phyloP scores from a whole-genome alignment of 2,888 invertebrate genomes.

The Thumatha senex region DNA sequence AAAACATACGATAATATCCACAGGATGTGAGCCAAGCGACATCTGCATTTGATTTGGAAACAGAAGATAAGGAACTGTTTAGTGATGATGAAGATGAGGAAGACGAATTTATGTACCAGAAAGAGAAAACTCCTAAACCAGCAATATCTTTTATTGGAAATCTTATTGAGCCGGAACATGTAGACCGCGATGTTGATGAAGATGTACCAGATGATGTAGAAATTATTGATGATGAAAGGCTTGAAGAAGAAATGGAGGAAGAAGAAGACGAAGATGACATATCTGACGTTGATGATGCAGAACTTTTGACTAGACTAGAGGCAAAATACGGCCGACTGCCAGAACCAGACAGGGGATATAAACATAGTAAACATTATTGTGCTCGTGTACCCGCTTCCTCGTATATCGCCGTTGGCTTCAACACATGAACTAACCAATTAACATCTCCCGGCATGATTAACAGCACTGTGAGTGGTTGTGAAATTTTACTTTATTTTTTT shows the following conservation, averaged over 20 bases:
- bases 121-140: slow-evolving; percentile 51
- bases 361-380: slow-evolving; percentile 70
- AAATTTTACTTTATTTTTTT: background rate
- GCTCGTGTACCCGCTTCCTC: slow-evolving; percentile 40
- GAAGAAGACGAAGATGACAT: slow-evolving; percentile 79
- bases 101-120: slow-evolving; percentile 57
- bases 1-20: slow-evolving; percentile 21
- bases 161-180: slow-evolving; percentile 24
- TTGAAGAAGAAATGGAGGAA: slow-evolving; percentile 75
- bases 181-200: slow-evolving; percentile 53
- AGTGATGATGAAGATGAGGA: slow-evolving; percentile 66
- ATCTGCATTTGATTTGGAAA: slow-evolving; percentile 30
- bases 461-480: slow-evolving; percentile 63
- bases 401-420: slow-evolving; percentile 49
- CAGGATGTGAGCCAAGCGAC: slow-evolving; percentile 38
- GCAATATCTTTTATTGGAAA: slow-evolving; percentile 26
- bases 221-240: slow-evolving; percentile 74
- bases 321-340: slow-evolving; percentile 89
- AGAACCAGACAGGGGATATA: slow-evolving; percentile 74
- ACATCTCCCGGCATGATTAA: slow-evolving; percentile 67
- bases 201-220: slow-evolving; percentile 73
- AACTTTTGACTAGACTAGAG: slow-evolving; percentile 87
- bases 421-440: slow-evolving; percentile 52
- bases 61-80: slow-evolving; percentile 60
- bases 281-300: slow-evolving; percentile 87